phyloP scores from a whole-genome alignment of 2,113 vertebrate species.

The Pteropus alecto region DNA sequence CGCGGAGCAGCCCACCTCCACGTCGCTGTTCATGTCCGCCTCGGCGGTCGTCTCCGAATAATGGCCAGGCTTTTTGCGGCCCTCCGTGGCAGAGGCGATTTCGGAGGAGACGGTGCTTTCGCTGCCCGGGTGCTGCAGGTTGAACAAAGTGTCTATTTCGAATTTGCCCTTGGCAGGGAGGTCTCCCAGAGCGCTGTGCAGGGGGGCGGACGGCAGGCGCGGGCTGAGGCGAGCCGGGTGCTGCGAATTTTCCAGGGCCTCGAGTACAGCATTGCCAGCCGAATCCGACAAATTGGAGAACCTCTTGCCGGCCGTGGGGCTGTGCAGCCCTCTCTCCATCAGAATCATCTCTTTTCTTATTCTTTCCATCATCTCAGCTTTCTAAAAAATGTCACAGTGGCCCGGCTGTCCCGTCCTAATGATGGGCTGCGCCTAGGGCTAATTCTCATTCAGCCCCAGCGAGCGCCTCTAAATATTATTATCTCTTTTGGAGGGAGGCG shows the following conservation, averaged over 20 bases:
- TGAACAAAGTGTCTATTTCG: conserved; percentile 98
- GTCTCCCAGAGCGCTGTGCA: conserved; percentile 94
- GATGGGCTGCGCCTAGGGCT: conserved; percentile 93
- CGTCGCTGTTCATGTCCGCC: conserved; percentile 98
- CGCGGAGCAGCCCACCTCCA: conserved; percentile 97
- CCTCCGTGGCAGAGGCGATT: conserved; percentile 91
- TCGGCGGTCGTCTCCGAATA: conserved; percentile 96
- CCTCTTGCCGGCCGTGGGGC: conserved; percentile 95
- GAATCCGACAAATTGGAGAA: conserved; percentile 93
- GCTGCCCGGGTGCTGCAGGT: conserved; percentile 89
- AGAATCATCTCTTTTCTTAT: conserved; percentile 99
- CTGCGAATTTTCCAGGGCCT: conserved; percentile 99
- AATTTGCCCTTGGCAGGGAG: conserved; percentile 97
- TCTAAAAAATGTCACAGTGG: conserved; percentile 89
- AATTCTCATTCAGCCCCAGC: conserved; percentile 95
- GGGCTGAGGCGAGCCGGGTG: conserved; percentile 97
- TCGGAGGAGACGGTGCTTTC: conserved; percentile 92
- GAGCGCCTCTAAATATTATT: conserved; percentile 95
- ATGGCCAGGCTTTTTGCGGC: conserved; percentile 94
- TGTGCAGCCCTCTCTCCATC: conserved; percentile 99
- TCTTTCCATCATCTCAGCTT: conserved; percentile 99
- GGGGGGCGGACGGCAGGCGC: conserved; percentile 94
- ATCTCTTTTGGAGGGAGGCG: conserved; percentile 93
- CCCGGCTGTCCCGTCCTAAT: conserved; percentile 89
- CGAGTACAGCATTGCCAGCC: conserved; percentile 94